Conservation (phyloP, 2,888 invertebrate genomes). For the Cephalotes varians region DNA sequence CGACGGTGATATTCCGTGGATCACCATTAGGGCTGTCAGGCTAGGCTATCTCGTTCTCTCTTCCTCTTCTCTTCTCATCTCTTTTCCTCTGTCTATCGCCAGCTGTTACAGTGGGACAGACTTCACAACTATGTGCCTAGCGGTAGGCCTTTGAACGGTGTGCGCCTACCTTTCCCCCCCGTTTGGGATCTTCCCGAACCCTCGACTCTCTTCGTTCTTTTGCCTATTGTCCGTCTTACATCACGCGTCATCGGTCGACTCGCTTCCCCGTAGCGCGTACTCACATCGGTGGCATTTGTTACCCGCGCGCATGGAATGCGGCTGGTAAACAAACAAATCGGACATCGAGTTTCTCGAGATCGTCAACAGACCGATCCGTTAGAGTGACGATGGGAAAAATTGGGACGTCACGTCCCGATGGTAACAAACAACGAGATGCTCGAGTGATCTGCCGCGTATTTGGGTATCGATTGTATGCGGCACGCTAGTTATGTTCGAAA, state of each 20-base stretch:
- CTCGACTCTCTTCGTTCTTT: conserved; percentile 33
- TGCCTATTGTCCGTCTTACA: conserved; percentile 45
- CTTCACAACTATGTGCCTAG: conserved; percentile 77
- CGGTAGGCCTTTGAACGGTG: conserved; percentile 76
- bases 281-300: background rate
- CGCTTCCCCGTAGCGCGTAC: conserved; percentile 11
- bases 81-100: conserved; percentile 64
- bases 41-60: conserved; percentile 57
- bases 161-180: conserved; percentile 52
- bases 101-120: conserved; percentile 75
- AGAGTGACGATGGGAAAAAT: conserved; percentile 34
- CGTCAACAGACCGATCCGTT: background rate
- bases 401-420: background rate
- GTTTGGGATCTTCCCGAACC: background rate
- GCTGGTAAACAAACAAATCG: conserved; percentile 55
- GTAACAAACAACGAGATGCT: background rate
- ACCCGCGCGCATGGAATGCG: conserved; percentile 5
- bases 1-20: conserved; percentile 69
- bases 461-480: background rate
- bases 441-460: background rate
- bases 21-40: conserved; percentile 67
- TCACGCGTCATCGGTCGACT: conserved; percentile 11
- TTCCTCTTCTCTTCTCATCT: conserved; percentile 11
- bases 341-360: background rate
- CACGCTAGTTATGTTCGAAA: background rate